phyloP scores from a whole-genome alignment of 2,888 invertebrate species.

The Fragum fragum region DNA sequence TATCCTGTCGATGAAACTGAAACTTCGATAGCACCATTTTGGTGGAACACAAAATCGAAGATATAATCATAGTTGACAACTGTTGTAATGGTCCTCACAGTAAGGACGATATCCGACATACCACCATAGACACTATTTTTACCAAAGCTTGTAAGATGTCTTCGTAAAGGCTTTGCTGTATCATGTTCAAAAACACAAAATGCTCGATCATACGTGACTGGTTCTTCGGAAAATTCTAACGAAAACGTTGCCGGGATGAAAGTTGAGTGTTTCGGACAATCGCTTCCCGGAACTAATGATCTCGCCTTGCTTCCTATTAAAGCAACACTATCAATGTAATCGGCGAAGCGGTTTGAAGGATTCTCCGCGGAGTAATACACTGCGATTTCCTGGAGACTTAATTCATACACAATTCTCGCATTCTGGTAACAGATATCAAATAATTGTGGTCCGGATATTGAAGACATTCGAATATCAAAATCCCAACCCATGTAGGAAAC shows the following conservation, averaged over 20 bases:
- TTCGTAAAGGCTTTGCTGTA: constrained; percentile 77
- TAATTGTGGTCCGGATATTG: constrained; percentile 76
- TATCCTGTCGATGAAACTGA: constrained; percentile 79
- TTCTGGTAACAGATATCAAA: constrained; percentile 77
- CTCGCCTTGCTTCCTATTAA: constrained; percentile 72
- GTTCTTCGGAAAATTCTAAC: constrained; percentile 54
- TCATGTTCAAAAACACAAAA: constrained; percentile 83
- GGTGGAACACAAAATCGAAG: constrained; percentile 81
- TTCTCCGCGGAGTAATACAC: constrained; percentile 78
- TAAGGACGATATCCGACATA: constrained; percentile 74
- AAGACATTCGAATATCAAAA: constrained; percentile 79
- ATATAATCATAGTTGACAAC: constrained; percentile 83
- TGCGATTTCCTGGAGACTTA: constrained; percentile 80
- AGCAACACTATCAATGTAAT: constrained; percentile 77
- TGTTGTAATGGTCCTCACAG: constrained; percentile 74
- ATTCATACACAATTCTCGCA: constrained; percentile 81
- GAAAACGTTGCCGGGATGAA: constrained; percentile 69
- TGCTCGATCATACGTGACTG: constrained; percentile 55
- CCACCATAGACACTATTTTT: constrained; percentile 75
- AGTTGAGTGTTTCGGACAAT: constrained; percentile 81
- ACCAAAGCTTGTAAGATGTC: constrained; percentile 68
- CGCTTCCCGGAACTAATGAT: constrained; percentile 79
- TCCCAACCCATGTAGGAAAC: constrained; percentile 81
- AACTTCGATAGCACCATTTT: constrained; percentile 77
- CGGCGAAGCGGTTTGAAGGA: constrained; percentile 68